These are phyloP conservation scores for Microctenopoma steveboyesi DNA, from an alignment of 2,797 vertebrate species.

Conservation along the genomic window DNA sequence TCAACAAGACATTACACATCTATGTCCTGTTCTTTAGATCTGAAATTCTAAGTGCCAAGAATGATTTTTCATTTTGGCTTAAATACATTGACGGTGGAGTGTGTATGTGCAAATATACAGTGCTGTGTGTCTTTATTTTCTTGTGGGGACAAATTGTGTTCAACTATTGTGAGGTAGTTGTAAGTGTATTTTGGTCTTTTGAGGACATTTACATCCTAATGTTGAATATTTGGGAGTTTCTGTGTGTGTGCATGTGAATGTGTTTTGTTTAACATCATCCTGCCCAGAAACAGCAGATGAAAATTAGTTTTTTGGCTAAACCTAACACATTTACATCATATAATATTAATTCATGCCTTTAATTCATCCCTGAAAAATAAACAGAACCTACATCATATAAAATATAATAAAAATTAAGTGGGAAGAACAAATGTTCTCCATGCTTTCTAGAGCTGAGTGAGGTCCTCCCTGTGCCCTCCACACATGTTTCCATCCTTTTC, in stretches of 20 bases:
- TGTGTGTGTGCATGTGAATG: no score
- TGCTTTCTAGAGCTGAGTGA: constrained; percentile 52
- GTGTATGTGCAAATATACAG: not conserved
- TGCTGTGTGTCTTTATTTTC: not conserved
- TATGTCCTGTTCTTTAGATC: no score
- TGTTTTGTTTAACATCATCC: no score
- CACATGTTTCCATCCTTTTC: constrained; percentile 57
- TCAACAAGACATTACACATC: not conserved
- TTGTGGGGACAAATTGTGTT: no score
- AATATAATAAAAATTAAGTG: constrained; percentile 9
- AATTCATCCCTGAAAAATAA: not conserved
- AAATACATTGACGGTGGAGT: not conserved
- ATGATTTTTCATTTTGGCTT: not conserved
- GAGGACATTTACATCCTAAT: no score
- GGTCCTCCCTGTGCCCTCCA: constrained; percentile 61
- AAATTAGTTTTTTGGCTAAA: no score
- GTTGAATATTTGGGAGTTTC: no score
- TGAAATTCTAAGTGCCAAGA: not conserved
- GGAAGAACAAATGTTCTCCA: constrained; percentile 31
- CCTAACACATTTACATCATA: not conserved
- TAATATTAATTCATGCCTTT: not conserved
- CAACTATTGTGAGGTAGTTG: no score
- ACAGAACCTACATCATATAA: not conserved
- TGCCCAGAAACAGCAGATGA: no score
- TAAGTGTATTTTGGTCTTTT: no score